A percentile compares a stretch with the other conserved stretches of the same genome.
Conservation (phyloP, 2,113 vertebrate species). For the Actinemys pallida region DNA sequence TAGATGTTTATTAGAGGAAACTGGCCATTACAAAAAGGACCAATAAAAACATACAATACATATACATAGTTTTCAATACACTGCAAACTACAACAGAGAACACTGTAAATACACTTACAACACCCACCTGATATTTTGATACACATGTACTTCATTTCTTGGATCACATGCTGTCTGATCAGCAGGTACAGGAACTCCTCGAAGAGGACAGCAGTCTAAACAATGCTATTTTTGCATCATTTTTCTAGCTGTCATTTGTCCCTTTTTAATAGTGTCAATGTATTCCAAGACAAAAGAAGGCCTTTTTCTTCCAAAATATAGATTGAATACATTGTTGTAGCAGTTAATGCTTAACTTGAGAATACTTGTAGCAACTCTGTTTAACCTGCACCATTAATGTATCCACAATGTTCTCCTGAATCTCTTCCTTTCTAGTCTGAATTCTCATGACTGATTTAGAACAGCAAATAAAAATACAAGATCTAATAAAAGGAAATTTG, state of each 20-base stretch:
- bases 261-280: not conserved
- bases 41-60: conserved; percentile 34
- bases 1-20: conserved; percentile 80
- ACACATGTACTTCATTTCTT: not conserved
- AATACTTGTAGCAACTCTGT: not conserved
- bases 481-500: not conserved
- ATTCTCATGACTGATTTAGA: not conserved
- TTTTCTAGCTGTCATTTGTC: not conserved
- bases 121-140: conserved; percentile 73
- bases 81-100: conserved; percentile 4
- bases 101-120: conserved; percentile 29
- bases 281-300: not conserved
- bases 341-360: not conserved
- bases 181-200: not conserved
- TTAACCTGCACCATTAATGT: not conserved
- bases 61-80: not conserved
- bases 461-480: not conserved
- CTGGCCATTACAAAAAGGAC: conserved; percentile 64
- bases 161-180: not conserved
- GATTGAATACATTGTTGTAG: not conserved
- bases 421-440: not conserved
- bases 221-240: not conserved
- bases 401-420: not conserved
- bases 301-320: conserved; percentile 34
- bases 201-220: not conserved